These are phyloP conservation scores for Crossaster papposus DNA, from an alignment of 53 echinoderm and acorn worm genomes.

Conservation along the genomic window DNA sequence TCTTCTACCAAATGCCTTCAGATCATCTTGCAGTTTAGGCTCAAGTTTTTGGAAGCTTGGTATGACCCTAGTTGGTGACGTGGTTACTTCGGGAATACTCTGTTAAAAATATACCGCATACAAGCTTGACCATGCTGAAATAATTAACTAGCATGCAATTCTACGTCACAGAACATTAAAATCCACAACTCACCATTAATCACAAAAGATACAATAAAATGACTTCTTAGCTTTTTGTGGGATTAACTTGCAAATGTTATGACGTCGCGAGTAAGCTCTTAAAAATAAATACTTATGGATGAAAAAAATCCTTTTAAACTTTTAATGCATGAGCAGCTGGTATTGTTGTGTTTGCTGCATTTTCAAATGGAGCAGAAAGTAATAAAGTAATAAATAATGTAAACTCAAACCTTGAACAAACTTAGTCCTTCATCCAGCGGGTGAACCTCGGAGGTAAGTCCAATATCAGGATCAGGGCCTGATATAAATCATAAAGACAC, in stretches of 20 bases:
- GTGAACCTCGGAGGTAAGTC: not conserved
- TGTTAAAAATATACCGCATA: slow-evolving; percentile 3
- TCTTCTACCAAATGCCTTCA: slow-evolving; percentile 4
- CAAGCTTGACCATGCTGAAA: not conserved
- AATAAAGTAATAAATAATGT: not conserved
- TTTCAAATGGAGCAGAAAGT: not conserved
- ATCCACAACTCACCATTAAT: no score
- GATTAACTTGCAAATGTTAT: no score
- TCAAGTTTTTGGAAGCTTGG: slow-evolving; percentile 15
- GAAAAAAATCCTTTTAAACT: no score
- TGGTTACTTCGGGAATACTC: slow-evolving; percentile 8
- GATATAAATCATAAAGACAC: not conserved
- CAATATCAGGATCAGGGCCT: slow-evolving; percentile 8
- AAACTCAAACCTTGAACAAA: slow-evolving; percentile 15
- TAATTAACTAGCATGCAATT: not conserved
- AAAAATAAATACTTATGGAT: no score
- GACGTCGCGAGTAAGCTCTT: no score
- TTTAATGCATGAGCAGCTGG: no score
- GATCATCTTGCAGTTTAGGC: not conserved
- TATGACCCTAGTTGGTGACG: not conserved
- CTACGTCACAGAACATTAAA: no score
- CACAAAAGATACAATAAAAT: no score
- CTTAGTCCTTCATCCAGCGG: not conserved
- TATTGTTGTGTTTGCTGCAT: not conserved
- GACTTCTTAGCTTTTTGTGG: not conserved